A percentile compares a stretch with the other conserved stretches of the same genome.
phyloP scores from a whole-genome alignment of 2,113 vertebrate species.

The Apteryx owenii region DNA sequence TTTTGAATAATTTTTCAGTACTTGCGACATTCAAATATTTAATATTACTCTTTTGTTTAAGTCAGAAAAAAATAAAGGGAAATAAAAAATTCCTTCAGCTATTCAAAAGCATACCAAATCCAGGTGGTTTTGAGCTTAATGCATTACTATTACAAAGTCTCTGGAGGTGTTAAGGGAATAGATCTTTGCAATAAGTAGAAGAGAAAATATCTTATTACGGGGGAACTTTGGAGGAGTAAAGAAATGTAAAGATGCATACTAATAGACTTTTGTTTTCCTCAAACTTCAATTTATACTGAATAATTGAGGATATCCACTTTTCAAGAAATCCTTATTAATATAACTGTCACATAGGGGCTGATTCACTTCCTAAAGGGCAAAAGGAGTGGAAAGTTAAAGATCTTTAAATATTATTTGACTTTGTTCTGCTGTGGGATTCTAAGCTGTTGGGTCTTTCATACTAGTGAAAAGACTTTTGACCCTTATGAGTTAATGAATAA shows the following conservation, averaged over 20 bases:
- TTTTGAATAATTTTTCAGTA: neutral
- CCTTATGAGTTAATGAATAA: slow-evolving; percentile 25
- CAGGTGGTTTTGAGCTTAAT: slow-evolving; percentile 36
- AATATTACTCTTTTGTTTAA: neutral
- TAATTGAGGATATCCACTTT: slow-evolving; percentile 13
- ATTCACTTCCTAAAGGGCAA: neutral
- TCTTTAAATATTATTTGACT: neutral
- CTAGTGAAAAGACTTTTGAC: slow-evolving; percentile 31
- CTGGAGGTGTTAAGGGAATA: slow-evolving; percentile 17
- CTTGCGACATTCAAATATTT: neutral
- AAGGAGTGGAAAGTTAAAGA: neutral
- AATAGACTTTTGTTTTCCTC: slow-evolving; percentile 40
- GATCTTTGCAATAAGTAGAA: neutral
- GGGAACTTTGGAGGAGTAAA: neutral
- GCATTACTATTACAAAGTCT: neutral
- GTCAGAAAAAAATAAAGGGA: neutral
- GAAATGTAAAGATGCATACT: slow-evolving; percentile 17
- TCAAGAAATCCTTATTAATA: slow-evolving; percentile 25
- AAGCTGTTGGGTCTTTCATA: neutral
- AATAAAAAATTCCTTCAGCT: slow-evolving; percentile 28
- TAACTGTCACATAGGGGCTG: neutral
- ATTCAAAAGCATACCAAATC: neutral
- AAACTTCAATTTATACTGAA: slow-evolving; percentile 8
- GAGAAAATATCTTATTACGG: neutral
- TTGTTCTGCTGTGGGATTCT: slow-evolving; percentile 17